phyloP scores from a whole-genome alignment of 2,888 invertebrate species.

The Scaptomyza cyrtandrae region DNA sequence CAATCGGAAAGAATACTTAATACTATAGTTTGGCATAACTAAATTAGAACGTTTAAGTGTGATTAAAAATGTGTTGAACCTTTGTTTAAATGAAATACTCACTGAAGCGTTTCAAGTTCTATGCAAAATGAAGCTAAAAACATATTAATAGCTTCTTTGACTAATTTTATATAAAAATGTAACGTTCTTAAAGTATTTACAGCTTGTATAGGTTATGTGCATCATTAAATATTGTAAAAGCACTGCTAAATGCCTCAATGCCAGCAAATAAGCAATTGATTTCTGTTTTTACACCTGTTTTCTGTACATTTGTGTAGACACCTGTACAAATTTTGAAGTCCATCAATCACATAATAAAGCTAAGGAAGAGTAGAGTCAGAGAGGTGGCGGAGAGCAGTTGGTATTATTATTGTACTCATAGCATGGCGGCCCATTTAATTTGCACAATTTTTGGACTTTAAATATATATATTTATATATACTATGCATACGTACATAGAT shows the following conservation, averaged over 20 bases:
- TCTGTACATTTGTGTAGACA: not conserved
- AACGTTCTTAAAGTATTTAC: not conserved
- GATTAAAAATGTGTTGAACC: too few relatives aligned
- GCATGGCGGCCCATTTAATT: slow-evolving; percentile 26
- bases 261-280: not conserved
- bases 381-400: too few relatives aligned
- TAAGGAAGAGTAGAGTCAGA: not conserved
- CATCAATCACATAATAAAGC: slow-evolving; percentile 6
- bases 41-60: too few relatives aligned
- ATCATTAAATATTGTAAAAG: not conserved
- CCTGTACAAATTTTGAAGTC: slow-evolving; percentile 11
- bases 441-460: slow-evolving; percentile 23
- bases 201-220: not conserved
- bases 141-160: too few relatives aligned
- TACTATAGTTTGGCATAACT: too few relatives aligned
- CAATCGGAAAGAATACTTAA: too few relatives aligned
- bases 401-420: too few relatives aligned
- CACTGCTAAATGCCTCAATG: not conserved
- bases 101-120: too few relatives aligned
- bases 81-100: too few relatives aligned
- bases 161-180: too few relatives aligned
- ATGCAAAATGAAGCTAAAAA: too few relatives aligned
- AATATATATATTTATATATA: not conserved
- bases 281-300: slow-evolving; percentile 17
- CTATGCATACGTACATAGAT: not conserved